Evolutionary conservation across 2,888 invertebrate genomes (phyloP).

Genomic region (Lordiphosa fenestrarum): DNA sequence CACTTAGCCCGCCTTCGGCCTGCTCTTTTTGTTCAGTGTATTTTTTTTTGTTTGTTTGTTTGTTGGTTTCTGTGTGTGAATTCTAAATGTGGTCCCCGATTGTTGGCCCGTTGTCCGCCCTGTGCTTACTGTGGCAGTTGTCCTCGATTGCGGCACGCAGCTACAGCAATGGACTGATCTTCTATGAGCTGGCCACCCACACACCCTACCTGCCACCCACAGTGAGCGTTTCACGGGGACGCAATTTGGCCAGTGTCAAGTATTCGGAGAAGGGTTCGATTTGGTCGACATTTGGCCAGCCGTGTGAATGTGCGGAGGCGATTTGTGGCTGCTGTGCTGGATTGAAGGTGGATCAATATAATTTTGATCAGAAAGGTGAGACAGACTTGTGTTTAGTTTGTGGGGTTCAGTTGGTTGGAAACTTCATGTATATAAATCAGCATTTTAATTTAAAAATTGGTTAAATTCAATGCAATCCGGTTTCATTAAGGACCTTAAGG

Average conservation of each 20-base stretch:
- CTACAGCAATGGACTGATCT: conserved; percentile 76
- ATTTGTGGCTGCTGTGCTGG: conserved; percentile 88
- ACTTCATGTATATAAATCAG: too few relatives aligned
- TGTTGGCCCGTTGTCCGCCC: conserved; percentile 3
- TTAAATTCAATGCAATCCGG: too few relatives aligned
- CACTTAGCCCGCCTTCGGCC: conserved; percentile 1
- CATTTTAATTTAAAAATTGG: too few relatives aligned
- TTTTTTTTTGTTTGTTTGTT: neutral
- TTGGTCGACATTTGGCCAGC: conserved; percentile 77
- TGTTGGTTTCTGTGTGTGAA: conserved; percentile 7
- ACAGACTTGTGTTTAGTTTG: too few relatives aligned
- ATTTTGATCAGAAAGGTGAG: conserved; percentile 79
- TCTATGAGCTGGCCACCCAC: conserved; percentile 70
- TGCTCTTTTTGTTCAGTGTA: conserved; percentile 24
- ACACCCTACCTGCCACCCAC: conserved; percentile 73
- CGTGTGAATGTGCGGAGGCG: conserved; percentile 82
- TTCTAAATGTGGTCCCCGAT: conserved; percentile 11
- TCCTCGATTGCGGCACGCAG: conserved; percentile 52
- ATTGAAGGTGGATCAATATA: conserved; percentile 85
- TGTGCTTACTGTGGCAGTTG: neutral
- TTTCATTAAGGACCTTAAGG: too few relatives aligned
- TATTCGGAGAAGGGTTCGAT: conserved; percentile 75
- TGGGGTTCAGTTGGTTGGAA: too few relatives aligned
- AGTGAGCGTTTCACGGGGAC: conserved; percentile 75
- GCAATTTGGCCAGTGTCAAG: conserved; percentile 63